Evolutionary conservation across 2,888 invertebrate genomes (phyloP).

Genomic region (Gasteruption jaculator): DNA sequence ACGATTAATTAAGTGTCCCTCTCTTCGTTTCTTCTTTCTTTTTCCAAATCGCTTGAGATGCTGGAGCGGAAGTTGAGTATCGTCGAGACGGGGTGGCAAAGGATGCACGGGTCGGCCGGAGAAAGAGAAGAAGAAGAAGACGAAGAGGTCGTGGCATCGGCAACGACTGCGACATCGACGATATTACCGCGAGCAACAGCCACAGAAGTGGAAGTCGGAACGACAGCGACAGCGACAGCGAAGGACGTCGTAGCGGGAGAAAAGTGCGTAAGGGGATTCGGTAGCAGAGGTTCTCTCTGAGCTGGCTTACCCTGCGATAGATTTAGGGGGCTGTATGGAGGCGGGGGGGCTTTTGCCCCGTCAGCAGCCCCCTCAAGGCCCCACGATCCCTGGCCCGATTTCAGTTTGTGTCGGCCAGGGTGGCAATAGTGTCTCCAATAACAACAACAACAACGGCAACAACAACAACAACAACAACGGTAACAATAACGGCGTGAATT

Average conservation of each 20-base stretch:
- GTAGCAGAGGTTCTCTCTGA: constrained; percentile 54
- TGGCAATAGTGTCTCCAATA: constrained; percentile 26
- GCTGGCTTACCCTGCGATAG: constrained; percentile 54
- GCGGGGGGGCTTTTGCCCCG: constrained; percentile 69
- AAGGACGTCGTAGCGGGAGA: constrained; percentile 1
- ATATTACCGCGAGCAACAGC: constrained; percentile 13
- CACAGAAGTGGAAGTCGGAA: constrained; percentile 23
- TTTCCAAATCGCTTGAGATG: constrained; percentile 35
- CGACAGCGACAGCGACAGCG: constrained; percentile 21
- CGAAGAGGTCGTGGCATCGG: constrained; percentile 25
- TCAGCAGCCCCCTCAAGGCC: constrained; percentile 62
- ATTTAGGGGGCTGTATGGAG: constrained; percentile 74
- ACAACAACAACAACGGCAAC: constrained; percentile 21
- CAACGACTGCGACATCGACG: constrained; percentile 3
- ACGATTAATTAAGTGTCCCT: no score
- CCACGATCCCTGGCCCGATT: constrained; percentile 53
- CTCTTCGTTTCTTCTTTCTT: constrained; percentile 14
- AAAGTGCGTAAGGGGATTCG: constrained; percentile 29
- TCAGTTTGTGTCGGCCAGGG: constrained; percentile 42
- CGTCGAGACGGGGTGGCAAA: constrained; percentile 31
- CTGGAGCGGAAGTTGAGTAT: constrained; percentile 32
- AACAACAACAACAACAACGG: constrained; percentile 59
- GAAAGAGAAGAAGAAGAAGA: constrained; percentile 22
- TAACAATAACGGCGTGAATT: constrained; percentile 59
- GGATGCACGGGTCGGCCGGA: constrained; percentile 33